Percentiles rank a stretch among this genome's conserved stretches.
phyloP scores from a whole-genome alignment of 2,888 invertebrate species.

The Cephonodes hylas region DNA sequence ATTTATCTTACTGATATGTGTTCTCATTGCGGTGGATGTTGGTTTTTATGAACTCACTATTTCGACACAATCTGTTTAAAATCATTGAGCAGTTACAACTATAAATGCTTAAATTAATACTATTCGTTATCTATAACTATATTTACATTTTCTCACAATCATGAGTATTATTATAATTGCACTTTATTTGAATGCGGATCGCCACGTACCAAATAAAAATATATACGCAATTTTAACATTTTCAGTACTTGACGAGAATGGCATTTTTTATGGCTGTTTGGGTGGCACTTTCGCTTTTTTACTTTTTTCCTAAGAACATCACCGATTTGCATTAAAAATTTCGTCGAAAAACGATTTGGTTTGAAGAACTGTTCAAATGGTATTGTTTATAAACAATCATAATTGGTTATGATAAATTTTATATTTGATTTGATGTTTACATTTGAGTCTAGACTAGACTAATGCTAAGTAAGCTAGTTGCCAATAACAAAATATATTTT shows the following conservation, averaged over 20 bases:
- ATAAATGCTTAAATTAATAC: conserved; percentile 74
- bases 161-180: conserved; percentile 80
- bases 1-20: conserved; percentile 68
- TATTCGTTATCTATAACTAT: conserved; percentile 56
- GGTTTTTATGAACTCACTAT: conserved; percentile 32
- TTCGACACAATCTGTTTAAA: conserved; percentile 8
- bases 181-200: conserved; percentile 74
- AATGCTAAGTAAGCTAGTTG: too few relatives aligned
- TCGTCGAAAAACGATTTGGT: neutral
- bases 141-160: conserved; percentile 77
- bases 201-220: conserved; percentile 52
- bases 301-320: neutral
- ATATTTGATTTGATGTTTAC: too few relatives aligned
- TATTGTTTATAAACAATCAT: too few relatives aligned
- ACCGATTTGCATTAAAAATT: too few relatives aligned
- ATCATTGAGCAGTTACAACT: conserved; percentile 26
- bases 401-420: too few relatives aligned
- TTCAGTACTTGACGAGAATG: conserved; percentile 22
- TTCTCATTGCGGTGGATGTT: conserved; percentile 60
- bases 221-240: conserved; percentile 51
- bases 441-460: too few relatives aligned
- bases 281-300: neutral
- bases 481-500: too few relatives aligned
- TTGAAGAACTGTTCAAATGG: neutral
- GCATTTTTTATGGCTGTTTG: conserved; percentile 9